phyloP scores from a whole-genome alignment of 2,888 invertebrate genomes.

The Nomada goodeniana region DNA sequence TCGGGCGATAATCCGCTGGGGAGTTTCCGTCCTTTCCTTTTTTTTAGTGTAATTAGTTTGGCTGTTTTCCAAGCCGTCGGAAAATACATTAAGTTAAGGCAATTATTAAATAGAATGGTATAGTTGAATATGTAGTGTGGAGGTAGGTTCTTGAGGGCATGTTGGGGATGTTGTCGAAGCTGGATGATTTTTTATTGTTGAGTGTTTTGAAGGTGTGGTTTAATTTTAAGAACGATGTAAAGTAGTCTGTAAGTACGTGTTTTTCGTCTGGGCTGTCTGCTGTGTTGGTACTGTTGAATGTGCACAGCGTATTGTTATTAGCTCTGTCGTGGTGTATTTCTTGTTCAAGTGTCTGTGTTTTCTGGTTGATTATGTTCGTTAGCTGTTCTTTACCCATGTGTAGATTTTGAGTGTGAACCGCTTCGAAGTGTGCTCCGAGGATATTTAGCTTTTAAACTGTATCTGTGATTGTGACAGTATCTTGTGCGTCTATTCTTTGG shows the following conservation, averaged over 20 bases:
- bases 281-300: neutral
- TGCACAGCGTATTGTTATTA: neutral
- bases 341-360: no score
- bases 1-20: neutral
- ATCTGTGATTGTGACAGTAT: neutral
- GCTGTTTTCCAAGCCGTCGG: neutral
- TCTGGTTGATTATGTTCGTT: neutral
- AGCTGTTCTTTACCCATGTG: slow-evolving; percentile 4
- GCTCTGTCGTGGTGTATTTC: neutral
- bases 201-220: neutral
- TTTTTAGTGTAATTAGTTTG: neutral
- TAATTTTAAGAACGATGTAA: neutral
- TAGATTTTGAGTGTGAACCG: slow-evolving; percentile 2
- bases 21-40: neutral
- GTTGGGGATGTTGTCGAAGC: slow-evolving; percentile 11
- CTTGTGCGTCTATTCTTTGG: neutral
- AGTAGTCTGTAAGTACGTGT: neutral
- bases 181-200: slow-evolving; percentile 28
- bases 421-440: slow-evolving; percentile 23
- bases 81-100: slow-evolving; percentile 22
- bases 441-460: neutral
- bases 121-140: neutral
- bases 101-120: slow-evolving; percentile 16
- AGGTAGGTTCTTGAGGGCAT: slow-evolving; percentile 7
- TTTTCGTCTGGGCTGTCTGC: neutral